Evolutionary conservation across 2,888 invertebrate genomes (phyloP).

Genomic region (Lissocephala sabroskyi): DNA sequence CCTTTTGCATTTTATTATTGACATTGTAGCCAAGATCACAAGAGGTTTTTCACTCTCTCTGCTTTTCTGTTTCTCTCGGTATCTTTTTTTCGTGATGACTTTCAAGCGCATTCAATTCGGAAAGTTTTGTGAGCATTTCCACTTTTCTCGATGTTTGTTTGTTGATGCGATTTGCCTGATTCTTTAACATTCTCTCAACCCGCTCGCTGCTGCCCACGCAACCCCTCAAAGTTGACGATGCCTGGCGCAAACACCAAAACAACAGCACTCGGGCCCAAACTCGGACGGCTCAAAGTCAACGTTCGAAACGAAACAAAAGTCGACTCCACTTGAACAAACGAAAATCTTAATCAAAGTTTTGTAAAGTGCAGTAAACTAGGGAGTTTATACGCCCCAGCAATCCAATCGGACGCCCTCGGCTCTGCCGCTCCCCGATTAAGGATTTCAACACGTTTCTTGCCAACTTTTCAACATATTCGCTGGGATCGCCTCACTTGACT

Average conservation of each 20-base stretch:
- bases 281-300: too few relatives aligned
- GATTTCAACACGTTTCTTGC: conserved; percentile 28
- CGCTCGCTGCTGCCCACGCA: conserved; percentile 2
- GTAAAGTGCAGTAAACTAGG: conserved; percentile 62
- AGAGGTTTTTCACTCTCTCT: too few relatives aligned
- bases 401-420: background rate
- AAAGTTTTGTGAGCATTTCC: conserved; percentile 22
- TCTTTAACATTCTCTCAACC: too few relatives aligned
- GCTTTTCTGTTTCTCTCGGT: too few relatives aligned
- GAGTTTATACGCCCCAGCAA: conserved; percentile 37
- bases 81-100: too few relatives aligned
- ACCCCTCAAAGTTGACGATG: too few relatives aligned
- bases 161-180: background rate
- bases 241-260: conserved; percentile 19
- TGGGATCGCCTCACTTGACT: too few relatives aligned
- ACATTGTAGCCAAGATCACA: too few relatives aligned
- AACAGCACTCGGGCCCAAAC: too few relatives aligned
- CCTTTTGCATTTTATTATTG: too few relatives aligned
- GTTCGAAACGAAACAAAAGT: too few relatives aligned
- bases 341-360: conserved; percentile 63
- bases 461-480: conserved; percentile 37
- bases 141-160: background rate
- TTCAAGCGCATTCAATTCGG: conserved; percentile 50
- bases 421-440: conserved; percentile 6
- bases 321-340: too few relatives aligned